A percentile compares a stretch with the other conserved stretches of the same genome.
Conservation (phyloP, 2,113 vertebrate genomes). For the Cepphus grylle region DNA sequence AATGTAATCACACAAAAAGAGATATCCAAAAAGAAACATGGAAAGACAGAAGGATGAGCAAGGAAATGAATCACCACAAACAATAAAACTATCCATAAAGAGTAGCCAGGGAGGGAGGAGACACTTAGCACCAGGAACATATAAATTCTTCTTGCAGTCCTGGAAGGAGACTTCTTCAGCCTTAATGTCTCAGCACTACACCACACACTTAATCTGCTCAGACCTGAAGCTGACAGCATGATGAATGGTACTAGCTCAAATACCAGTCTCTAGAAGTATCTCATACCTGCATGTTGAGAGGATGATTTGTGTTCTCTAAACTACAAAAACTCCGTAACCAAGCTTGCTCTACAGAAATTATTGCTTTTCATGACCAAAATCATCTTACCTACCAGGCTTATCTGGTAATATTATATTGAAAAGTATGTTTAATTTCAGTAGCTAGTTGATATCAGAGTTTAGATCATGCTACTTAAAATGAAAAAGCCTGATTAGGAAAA, state of each 20-base stretch:
- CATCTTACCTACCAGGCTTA: background rate
- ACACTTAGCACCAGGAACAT: background rate
- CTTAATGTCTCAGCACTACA: background rate
- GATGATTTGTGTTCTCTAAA: background rate
- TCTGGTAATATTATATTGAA: background rate
- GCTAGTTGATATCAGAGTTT: background rate
- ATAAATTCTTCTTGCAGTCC: background rate
- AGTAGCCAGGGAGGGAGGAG: background rate
- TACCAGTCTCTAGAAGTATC: background rate
- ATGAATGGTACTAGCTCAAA: background rate
- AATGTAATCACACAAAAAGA: background rate
- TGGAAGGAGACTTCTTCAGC: background rate
- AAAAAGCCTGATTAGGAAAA: background rate
- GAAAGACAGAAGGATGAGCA: background rate
- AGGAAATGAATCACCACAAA: background rate
- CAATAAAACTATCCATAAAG: background rate
- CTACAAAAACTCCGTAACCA: background rate
- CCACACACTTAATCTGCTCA: background rate
- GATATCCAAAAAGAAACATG: background rate
- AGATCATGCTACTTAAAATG: background rate
- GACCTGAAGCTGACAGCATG: background rate
- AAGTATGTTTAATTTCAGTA: background rate
- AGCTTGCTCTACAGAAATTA: background rate
- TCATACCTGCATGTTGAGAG: background rate
- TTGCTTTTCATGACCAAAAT: background rate